phyloP scores from a whole-genome alignment of 1,140 invertebrate species.

The Bombus polaris region DNA sequence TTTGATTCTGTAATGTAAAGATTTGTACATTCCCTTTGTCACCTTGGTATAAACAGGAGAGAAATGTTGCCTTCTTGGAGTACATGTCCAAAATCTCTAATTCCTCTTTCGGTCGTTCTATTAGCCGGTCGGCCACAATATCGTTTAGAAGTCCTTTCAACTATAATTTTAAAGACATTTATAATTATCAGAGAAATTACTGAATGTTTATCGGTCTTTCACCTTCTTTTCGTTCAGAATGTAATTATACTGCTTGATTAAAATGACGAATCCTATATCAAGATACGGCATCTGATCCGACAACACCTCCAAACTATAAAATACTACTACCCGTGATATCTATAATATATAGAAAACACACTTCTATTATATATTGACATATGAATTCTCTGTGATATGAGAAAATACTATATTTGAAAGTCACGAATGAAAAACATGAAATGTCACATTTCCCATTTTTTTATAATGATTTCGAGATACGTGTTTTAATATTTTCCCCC shows the following conservation, averaged over 20 bases:
- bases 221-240: constrained; percentile 4
- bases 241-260: neutral
- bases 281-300: neutral
- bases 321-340: neutral
- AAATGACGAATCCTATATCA: neutral
- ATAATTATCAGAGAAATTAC: neutral
- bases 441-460: no score
- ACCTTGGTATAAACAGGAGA: neutral
- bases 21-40: no score
- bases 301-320: neutral
- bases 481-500: no score
- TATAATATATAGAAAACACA: neutral
- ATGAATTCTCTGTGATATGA: no score
- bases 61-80: neutral
- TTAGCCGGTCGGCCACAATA: neutral
- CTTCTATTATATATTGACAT: neutral
- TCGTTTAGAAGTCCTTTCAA: neutral
- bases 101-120: neutral
- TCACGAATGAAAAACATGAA: neutral
- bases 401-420: no score
- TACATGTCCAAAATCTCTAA: neutral
- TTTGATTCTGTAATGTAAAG: neutral
- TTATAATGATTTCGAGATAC: no score
- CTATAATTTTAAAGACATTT: neutral
- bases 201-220: neutral